Base-by-base conservation (phyloP, 2,797 vertebrate species). In the Yasuhikotakia modesta region DNA sequence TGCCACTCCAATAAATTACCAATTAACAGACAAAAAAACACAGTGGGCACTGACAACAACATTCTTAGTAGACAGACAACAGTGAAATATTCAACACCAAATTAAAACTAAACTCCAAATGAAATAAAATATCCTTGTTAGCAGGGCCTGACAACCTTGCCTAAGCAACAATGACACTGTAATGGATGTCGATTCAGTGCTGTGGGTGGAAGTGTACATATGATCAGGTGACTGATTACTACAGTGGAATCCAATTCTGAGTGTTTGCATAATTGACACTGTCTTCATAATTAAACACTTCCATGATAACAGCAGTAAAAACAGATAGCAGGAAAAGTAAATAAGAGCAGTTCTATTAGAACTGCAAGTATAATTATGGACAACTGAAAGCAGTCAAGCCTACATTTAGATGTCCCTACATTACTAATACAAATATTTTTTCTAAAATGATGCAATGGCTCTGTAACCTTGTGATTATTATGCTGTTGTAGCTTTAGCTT, bases 21-120 rank as follows among this genome's bases (percentile, higher is more conserved):
- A 65, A 50, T 79, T 75, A 82, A 79, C 52, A 57, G 22, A 48
- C 24, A 30, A 39, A 22, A 50, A 4, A 78, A 65, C 19, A 50
- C 14, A 50, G 8, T 16, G 2, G 2, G n/a, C 19, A 35, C 66
- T 53, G 24, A 55, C 69, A 77, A 60, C 13, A 50, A 60, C 30
- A 57, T 55, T 70, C 19, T 30, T 46, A 8, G 12, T 11, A n/a
- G 45, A 39, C 24, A 58, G 60, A 77, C 8, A 45, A 53, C 27
- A 71, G 27, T 10, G 22, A 2, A 1, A 3, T 5, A 35, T 46
- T 60, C 8, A 63, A 35, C 35, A 32, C 3, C 43, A 48, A 63
- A 35, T 24, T 19, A 57, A 32, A 24, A 48, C 21, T 16, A 57
- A 27, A 39, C 17, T 63, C 45, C 14, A 52, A 70, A 17, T 11